Base-by-base conservation (phyloP, 2,113 vertebrate species). In the Serilophus lunatus region DNA sequence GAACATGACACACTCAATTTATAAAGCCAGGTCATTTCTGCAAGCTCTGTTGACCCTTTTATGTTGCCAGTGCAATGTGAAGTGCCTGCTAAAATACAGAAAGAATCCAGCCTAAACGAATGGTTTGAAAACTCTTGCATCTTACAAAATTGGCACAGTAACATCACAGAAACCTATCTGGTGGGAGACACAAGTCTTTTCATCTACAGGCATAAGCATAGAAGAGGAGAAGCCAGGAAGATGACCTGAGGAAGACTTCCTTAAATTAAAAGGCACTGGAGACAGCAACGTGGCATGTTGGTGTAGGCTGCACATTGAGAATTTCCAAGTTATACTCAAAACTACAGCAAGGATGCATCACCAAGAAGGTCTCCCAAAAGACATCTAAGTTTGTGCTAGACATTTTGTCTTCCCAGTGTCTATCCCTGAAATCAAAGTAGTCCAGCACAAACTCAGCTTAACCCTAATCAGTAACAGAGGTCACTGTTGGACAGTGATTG, bases 251-350 rank as follows among this genome's bases (percentile, higher is more conserved):
- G 19, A 84, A 9, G 49, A 76, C 2, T 4, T 71, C 47, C 18
- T 76, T 64, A 26, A 54, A 72, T 51, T 40, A 47, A 45, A 88
- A 86, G 22, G 38, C 57, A 44, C 3, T 40, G 19, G 28, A 44
- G 26, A 24, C 49, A 33, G 9, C 12, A 26, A 80, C 8, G 7
- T 0, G 3, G 31, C 16, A 11, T 4, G 10, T 3, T 72, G 69
- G n/a, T 50, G 17, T n/a, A 54, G 0, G 3, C 35, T 54, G 38
- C 23, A 42, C 2, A 5, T 13, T 1, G 1, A 57, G 31, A 59
- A 6, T 38, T 82, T 60, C 33, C 15, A 71, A 51, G 24, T n/a
- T 76, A 19, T 4, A 69, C 7, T n/a, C 15, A 59, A 59, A 82
- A 79, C 35, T 33, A 56, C 35, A 80, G 24, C 33, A 79, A 66